These are phyloP conservation scores for Fundulus diaphanus DNA, from an alignment of 2,797 vertebrate species.

Conservation along the genomic window DNA sequence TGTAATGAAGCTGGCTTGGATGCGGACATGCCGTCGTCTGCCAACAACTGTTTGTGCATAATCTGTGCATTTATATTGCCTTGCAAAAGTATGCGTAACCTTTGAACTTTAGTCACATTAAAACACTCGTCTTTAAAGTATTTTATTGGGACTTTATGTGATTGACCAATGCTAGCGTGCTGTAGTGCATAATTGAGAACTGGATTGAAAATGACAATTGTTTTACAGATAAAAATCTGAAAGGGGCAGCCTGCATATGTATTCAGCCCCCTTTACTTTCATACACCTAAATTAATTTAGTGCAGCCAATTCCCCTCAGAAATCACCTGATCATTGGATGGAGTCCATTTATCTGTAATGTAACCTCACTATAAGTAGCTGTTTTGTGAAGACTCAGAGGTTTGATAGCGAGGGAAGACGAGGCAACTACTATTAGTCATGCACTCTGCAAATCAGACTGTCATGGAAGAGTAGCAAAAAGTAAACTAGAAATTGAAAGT, in stretches of 20 bases:
- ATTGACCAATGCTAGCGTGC: too few species aligned
- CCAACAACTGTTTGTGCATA: neutral
- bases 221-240: neutral
- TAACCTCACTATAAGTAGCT: too few species aligned
- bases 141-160: too few species aligned
- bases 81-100: neutral
- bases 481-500: neutral
- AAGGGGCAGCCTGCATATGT: too few species aligned
- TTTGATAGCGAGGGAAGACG: neutral
- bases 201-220: too few species aligned
- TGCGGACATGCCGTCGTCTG: conserved; percentile 12
- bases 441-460: neutral
- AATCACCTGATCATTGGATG: neutral
- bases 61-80: neutral
- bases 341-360: too few species aligned
- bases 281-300: neutral
- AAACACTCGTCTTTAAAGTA: neutral
- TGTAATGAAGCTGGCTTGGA: neutral
- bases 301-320: neutral
- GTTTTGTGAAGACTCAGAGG: neutral
- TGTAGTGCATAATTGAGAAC: too few species aligned
- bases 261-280: neutral
- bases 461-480: neutral
- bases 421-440: neutral
- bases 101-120: neutral